A percentile compares a stretch with the other conserved stretches of the same genome.
phyloP scores from a whole-genome alignment of 2,888 invertebrate genomes.

The Ophion costatus region DNA sequence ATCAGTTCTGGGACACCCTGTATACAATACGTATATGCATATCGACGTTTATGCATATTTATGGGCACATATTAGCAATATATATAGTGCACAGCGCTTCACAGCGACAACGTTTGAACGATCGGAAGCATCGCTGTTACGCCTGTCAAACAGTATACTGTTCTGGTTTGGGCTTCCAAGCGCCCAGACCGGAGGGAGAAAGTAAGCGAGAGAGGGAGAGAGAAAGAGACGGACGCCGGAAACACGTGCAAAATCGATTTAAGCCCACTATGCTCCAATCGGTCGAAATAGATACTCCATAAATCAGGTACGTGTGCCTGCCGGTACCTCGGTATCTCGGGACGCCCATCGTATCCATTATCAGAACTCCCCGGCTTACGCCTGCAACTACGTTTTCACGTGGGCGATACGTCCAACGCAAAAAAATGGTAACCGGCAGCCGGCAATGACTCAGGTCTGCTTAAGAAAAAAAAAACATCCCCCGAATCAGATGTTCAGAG shows the following conservation, averaged over 20 bases:
- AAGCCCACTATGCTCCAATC: conserved; percentile 55
- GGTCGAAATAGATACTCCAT: conserved; percentile 57
- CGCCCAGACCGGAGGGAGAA: conserved; percentile 26
- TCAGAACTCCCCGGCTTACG: background rate
- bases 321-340: conserved; percentile 27
- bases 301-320: conserved; percentile 58
- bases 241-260: conserved; percentile 61
- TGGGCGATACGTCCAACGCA: background rate
- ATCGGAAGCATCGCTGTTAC: conserved; percentile 48
- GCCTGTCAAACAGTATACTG: conserved; percentile 43
- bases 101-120: conserved; percentile 40
- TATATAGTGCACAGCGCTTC: conserved; percentile 29
- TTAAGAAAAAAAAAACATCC: background rate
- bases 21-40: conserved; percentile 6
- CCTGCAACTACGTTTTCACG: conserved; percentile 5
- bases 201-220: background rate
- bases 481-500: background rate
- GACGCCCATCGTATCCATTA: background rate
- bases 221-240: conserved; percentile 38
- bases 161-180: conserved; percentile 42
- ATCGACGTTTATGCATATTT: background rate
- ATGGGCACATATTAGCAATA: conserved; percentile 5
- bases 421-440: background rate
- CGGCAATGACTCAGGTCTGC: background rate
- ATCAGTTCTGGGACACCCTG: too few species aligned